Evolutionary conservation across 2,113 vertebrate species (phyloP), one percentile per base, ranked within the genome.

Genomic region (Saccopteryx bilineata): DNA sequence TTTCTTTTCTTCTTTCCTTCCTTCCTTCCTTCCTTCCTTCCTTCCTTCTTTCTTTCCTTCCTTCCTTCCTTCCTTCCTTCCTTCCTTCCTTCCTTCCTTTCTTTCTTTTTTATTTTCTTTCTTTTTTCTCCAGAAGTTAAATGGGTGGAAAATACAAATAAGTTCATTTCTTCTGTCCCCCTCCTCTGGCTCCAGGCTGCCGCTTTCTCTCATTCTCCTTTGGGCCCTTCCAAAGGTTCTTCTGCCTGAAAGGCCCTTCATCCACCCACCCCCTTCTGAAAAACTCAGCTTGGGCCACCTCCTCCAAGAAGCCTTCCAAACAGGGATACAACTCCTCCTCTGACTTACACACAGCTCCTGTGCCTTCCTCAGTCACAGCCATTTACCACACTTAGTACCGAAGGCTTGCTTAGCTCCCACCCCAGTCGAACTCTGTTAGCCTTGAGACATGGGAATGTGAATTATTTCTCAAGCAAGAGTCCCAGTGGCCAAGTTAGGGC

Each of bases 101-200:
- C 66, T 28, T 7, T 5, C 65, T 52, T 78, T 87, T 48, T 7
- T 50, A 60, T 81, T 60, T 50, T 26, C 52, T 56, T 83, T 69
- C 54, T 52, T 7, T 69, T 39, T 7, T 9, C 39, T 39, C 12
- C 52, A 80, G 65, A 92, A 90, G 15, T 95, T 90, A 80, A 74
- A 76, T 63, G 75, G n/a, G 14, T 74, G 18, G 79, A 94, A 92
- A 80, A 72, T 74, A 78, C 46, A 95, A 89, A 85, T 50, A 96
- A 87, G 33, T 24, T 65, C 33, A 2, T 33, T 13, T 68, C 56
- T 58, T n/a, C 14, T 48, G 48, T 78, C 71, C 4, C 54, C 46
- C 14, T 56, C 19, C 52, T 90, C 52, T 21, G 2, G 24, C 66
- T 33, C 28, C 23, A 71, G 60, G 48, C 81, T 84, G 48, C 56